These are phyloP conservation scores for Beaufortia kweichowensis DNA, from an alignment of 2,113 vertebrate genomes.

Conservation along the genomic window DNA sequence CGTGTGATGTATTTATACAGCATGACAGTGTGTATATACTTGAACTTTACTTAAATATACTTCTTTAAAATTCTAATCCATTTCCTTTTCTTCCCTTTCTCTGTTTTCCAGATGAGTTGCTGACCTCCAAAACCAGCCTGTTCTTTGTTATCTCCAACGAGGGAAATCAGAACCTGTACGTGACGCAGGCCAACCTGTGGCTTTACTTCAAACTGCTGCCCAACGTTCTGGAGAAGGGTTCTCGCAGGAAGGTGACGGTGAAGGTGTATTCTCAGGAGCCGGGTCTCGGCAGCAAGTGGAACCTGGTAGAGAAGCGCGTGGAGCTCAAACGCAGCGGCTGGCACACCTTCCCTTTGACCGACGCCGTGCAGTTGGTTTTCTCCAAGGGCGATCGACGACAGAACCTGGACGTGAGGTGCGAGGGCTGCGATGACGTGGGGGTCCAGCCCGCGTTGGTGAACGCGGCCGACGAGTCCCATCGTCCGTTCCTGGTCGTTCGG, in stretches of 20 bases:
- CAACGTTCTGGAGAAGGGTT: slow-evolving; percentile 78
- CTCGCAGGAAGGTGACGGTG: slow-evolving; percentile 85
- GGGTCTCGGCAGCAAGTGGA: slow-evolving; percentile 83
- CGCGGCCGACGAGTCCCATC: slow-evolving; percentile 86
- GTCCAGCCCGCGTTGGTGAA: slow-evolving; percentile 84
- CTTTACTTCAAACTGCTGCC: slow-evolving; percentile 93
- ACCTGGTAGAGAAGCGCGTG: slow-evolving; percentile 90
- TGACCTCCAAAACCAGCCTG: slow-evolving; percentile 90
- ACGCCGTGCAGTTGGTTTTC: slow-evolving; percentile 86
- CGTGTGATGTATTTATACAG: too few species aligned
- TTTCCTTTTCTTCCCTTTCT: slow-evolving; percentile 42
- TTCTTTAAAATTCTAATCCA: too few species aligned
- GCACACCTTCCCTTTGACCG: slow-evolving; percentile 92
- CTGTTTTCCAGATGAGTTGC: slow-evolving; percentile 82
- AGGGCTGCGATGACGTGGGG: slow-evolving; percentile 84
- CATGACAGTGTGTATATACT: too few species aligned
- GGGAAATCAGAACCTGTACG: slow-evolving; percentile 92
- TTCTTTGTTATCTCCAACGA: slow-evolving; percentile 95
- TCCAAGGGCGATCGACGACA: slow-evolving; percentile 87
- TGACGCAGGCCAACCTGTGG: slow-evolving; percentile 92
- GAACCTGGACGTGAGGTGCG: slow-evolving; percentile 92
- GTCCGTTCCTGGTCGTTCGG: slow-evolving; percentile 93
- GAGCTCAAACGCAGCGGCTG: slow-evolving; percentile 93
- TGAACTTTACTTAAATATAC: too few species aligned
- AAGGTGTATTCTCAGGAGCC: slow-evolving; percentile 93